A percentile compares a stretch with the other conserved stretches of the same genome.
These are phyloP conservation scores for Thaleichthys pacificus DNA, from an alignment of 2,797 vertebrate species.

Conservation along the genomic window DNA sequence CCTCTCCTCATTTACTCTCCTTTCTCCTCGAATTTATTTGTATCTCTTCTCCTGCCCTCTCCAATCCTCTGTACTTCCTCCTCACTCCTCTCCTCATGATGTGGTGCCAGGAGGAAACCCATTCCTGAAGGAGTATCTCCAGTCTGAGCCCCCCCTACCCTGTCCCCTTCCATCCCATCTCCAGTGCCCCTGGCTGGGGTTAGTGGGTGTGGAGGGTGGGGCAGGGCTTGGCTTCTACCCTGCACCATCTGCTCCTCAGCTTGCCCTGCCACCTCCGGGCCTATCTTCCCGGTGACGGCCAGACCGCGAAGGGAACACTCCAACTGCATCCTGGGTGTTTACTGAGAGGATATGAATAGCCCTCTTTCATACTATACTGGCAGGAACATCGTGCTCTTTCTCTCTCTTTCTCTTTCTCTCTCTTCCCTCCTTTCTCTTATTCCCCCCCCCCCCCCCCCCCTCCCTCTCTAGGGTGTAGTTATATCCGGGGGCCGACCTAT, in stretches of 20 bases:
- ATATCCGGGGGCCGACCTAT: neutral
- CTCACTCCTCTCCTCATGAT: too few species aligned
- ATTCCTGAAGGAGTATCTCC: too few species aligned
- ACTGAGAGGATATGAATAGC: neutral
- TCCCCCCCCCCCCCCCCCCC: too few species aligned
- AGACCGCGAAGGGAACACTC: neutral
- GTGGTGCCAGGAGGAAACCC: too few species aligned
- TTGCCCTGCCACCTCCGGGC: neutral
- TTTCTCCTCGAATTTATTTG: neutral
- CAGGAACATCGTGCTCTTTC: neutral
- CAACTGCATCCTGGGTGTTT: neutral
- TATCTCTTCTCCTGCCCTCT: neutral
- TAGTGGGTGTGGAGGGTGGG: neutral
- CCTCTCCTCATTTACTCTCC: neutral
- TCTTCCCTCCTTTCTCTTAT: neutral
- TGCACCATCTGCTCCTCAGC: constrained; percentile 1
- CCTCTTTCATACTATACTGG: neutral
- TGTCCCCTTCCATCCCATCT: neutral
- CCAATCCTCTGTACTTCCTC: too few species aligned
- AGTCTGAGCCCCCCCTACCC: neutral
- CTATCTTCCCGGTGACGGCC: neutral
- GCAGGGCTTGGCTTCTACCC: neutral
- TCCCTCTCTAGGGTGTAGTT: neutral
- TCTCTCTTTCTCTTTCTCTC: neutral
- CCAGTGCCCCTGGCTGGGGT: neutral